These are phyloP conservation scores for Xanthostigma xanthostigma DNA, from an alignment of 2,888 invertebrate species.

Conservation along the genomic window DNA sequence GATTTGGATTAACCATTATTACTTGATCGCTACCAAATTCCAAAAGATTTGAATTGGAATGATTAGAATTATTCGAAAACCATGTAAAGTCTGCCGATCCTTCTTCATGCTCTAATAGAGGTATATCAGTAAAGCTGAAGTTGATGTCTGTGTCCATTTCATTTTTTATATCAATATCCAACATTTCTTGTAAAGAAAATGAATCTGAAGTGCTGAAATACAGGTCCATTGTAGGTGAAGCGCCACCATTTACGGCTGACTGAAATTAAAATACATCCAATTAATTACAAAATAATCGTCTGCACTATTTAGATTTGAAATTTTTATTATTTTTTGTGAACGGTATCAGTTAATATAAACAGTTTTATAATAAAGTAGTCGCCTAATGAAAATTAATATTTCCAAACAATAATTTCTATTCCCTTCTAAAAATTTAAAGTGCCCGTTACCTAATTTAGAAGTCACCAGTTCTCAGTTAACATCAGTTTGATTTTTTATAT, in stretches of 20 bases:
- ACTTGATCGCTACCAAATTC: constrained; percentile 57
- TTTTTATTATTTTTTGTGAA: too few relatives aligned
- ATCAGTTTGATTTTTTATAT: too few relatives aligned
- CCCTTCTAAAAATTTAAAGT: too few relatives aligned
- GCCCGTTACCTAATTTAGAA: too few relatives aligned
- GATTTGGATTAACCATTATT: constrained; percentile 81
- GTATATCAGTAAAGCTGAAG: constrained; percentile 45
- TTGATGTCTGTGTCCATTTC: constrained; percentile 63
- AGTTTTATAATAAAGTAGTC: too few relatives aligned
- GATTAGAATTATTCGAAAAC: constrained; percentile 30
- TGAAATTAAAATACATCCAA: neutral
- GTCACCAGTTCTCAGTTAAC: too few relatives aligned
- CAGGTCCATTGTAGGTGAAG: constrained; percentile 35
- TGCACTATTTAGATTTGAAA: too few relatives aligned
- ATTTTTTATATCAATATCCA: constrained; percentile 77
- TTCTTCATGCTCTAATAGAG: constrained; percentile 52
- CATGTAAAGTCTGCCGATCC: constrained; percentile 43
- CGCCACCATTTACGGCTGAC: constrained; percentile 13
- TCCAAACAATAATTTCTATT: too few relatives aligned
- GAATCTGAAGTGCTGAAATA: constrained; percentile 35
- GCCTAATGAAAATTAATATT: too few relatives aligned
- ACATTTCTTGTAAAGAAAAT: constrained; percentile 71
- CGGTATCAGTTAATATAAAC: too few relatives aligned
- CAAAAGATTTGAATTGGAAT: constrained; percentile 48
- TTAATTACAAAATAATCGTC: neutral